phyloP scores from a whole-genome alignment of 2,888 invertebrate species.

The Lottia scabra region DNA sequence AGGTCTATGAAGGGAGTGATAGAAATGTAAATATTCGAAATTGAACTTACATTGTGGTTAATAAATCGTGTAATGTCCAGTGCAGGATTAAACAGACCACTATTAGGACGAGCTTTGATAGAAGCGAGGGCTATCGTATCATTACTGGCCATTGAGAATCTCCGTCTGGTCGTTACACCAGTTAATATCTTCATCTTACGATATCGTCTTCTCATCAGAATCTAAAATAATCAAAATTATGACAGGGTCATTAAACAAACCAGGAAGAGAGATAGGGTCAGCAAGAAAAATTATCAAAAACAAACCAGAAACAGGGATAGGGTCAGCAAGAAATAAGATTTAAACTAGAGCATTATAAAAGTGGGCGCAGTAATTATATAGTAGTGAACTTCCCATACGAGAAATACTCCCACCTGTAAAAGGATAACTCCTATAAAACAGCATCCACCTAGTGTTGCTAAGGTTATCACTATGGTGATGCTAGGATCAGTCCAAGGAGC shows the following conservation, averaged over 20 bases:
- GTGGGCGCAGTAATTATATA: too few relatives aligned
- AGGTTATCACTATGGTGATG: constrained; percentile 50
- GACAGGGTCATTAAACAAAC: too few relatives aligned
- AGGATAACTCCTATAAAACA: constrained; percentile 52
- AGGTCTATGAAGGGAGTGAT: too few relatives aligned
- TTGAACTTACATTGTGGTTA: neutral
- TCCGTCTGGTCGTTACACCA: constrained; percentile 16
- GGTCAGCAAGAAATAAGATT: too few relatives aligned
- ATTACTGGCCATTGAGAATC: constrained; percentile 41
- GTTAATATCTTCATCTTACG: constrained; percentile 25
- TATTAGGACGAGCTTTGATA: constrained; percentile 53
- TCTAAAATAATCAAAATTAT: constrained; percentile 29
- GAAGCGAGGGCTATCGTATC: constrained; percentile 57
- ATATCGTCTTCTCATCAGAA: constrained; percentile 44
- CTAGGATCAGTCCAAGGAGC: constrained; percentile 28
- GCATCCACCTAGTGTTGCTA: constrained; percentile 52
- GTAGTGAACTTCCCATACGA: too few relatives aligned
- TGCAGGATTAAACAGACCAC: constrained; percentile 57
- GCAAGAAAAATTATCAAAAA: too few relatives aligned
- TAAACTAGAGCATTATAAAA: too few relatives aligned
- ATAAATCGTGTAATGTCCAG: constrained; percentile 28
- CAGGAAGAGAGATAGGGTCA: too few relatives aligned
- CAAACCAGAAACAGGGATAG: too few relatives aligned
- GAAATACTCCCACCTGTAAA: constrained; percentile 40
- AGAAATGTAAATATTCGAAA: too few relatives aligned